A percentile compares a stretch with the other conserved stretches of the same genome.
These are phyloP conservation scores for Ptilorrhoa leucosticta DNA, from an alignment of 2,113 vertebrate species.

Conservation along the genomic window DNA sequence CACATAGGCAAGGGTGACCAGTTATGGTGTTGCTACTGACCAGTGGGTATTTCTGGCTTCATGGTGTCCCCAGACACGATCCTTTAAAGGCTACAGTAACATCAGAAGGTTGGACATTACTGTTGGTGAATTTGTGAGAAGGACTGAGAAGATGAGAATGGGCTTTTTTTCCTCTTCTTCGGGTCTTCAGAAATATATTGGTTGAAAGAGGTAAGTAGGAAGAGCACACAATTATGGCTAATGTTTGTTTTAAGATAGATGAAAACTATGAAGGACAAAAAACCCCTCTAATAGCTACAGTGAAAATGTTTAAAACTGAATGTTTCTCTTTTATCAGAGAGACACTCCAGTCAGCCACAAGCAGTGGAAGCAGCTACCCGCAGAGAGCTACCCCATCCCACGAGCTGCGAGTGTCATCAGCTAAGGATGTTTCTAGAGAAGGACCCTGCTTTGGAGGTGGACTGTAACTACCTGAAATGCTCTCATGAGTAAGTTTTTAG, in stretches of 20 bases:
- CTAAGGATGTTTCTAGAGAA: not conserved
- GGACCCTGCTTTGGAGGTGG: not conserved
- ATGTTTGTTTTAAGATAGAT: not conserved
- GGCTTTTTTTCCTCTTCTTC: not conserved
- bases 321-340: not conserved
- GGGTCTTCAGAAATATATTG: not conserved
- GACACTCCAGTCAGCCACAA: not conserved
- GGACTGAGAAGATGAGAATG: not conserved
- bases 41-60: not conserved
- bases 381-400: not conserved
- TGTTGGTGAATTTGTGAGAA: not conserved
- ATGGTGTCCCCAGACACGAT: not conserved
- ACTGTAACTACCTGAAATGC: not conserved
- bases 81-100: not conserved
- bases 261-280: not conserved
- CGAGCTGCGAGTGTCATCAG: not conserved
- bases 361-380: not conserved
- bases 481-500: not conserved
- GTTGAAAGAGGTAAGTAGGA: not conserved
- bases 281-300: not conserved
- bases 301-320: not conserved
- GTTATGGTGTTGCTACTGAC: not conserved
- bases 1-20: not conserved
- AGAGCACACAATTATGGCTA: not conserved
- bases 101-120: not conserved